Base-by-base conservation (phyloP, 1,140 invertebrate genomes). In the Eulimnadia texana region DNA sequence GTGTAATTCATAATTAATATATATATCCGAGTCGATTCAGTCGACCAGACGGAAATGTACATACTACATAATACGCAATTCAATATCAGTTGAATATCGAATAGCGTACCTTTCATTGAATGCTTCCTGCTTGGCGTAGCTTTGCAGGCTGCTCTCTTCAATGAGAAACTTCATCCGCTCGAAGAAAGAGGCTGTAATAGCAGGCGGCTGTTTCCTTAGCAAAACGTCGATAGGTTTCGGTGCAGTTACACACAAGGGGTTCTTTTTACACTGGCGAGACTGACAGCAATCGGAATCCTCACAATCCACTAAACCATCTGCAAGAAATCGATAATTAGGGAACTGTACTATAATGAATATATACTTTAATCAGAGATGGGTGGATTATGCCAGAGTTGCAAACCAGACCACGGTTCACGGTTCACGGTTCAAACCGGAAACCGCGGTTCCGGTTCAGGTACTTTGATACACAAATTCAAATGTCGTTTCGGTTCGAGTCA, bases 231-330 rank as follows among this genome's bases (percentile, higher is more conserved):
- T 88, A 0, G 94, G 93, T 74, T 97, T 91, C 68, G 92, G 92
- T 65, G 91, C 92, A 1, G 88, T 85, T 64, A 93, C 80, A 75
- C 94, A 98, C 84, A 95, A 92, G 61, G 91, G 84, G 73, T 90
- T 86, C 66, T 91, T 86, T 33, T 82, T 76, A 74, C 96, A 99
- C 49, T 82, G 80, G 1, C 82, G 75, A 68, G 84, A 83, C 57
- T 82, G 82, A 73, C 93, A 97, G 67, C 81, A 83, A 75, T 99
- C 96, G 68, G 90, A 93, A 76, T 99, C 96, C 28, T 91, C 90
- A 76, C 96, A 99, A 78, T 99, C 96, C 57, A 83, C 81, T 80
- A 98, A 88, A 60, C 94, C 94, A 82, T 99, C 96, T 98, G n/a
- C 71, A 19, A 70, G 71, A 58, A 65, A 68, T 22, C 63, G 25